Percentiles rank a stretch among this genome's conserved stretches.
phyloP scores from a whole-genome alignment of 2,888 invertebrate genomes.

The Eretmocerus hayati region DNA sequence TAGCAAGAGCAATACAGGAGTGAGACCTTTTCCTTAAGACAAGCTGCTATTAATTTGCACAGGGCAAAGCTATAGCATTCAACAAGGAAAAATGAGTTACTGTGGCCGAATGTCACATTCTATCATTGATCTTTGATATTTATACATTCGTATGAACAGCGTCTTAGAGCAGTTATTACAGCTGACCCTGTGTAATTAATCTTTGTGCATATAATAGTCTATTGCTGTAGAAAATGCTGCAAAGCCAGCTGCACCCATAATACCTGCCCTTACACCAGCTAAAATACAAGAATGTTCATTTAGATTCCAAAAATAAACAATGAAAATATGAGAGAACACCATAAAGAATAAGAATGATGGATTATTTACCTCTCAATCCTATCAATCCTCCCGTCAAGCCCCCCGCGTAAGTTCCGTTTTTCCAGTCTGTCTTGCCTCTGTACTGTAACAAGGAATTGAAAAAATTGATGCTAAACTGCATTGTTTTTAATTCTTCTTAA shows the following conservation, averaged over 20 bases:
- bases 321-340: slow-evolving; percentile 13
- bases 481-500: too few species aligned
- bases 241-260: slow-evolving; percentile 93
- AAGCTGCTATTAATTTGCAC: too few species aligned
- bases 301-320: slow-evolving; percentile 10
- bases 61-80: too few species aligned
- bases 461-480: slow-evolving; percentile 10
- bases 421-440: slow-evolving; percentile 93
- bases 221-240: slow-evolving; percentile 95
- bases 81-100: too few species aligned
- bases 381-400: slow-evolving; percentile 89
- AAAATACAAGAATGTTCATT: slow-evolving; percentile 24
- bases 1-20: background rate
- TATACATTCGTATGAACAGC: too few species aligned
- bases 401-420: slow-evolving; percentile 92
- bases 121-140: too few species aligned
- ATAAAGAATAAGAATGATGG: slow-evolving; percentile 1
- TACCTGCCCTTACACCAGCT: slow-evolving; percentile 90
- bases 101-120: too few species aligned
- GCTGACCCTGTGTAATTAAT: background rate
- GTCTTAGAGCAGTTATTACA: too few species aligned
- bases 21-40: too few species aligned
- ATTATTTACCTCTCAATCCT: slow-evolving; percentile 64
- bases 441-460: slow-evolving; percentile 51
- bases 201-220: slow-evolving; percentile 82